Evolutionary conservation across 2,113 vertebrate genomes (phyloP).

Genomic region (Rhynchomys soricoides): DNA sequence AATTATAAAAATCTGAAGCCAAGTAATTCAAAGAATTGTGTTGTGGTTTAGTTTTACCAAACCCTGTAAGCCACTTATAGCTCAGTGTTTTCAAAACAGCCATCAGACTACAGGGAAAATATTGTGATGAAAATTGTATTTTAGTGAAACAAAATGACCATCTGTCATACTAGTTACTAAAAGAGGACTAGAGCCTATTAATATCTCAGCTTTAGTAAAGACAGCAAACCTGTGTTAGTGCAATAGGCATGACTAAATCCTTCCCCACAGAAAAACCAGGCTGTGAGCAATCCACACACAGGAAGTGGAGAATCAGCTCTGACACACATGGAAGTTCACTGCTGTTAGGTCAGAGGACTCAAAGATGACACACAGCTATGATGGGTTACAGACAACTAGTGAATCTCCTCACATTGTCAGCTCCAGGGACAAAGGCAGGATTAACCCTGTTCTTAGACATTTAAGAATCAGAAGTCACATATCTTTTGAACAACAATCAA

Average conservation of each 20-base stretch:
- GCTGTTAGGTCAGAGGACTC: constrained; percentile 66
- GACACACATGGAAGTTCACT: constrained; percentile 51
- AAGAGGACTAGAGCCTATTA: constrained; percentile 67
- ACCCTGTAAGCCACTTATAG: constrained; percentile 47
- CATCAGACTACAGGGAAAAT: constrained; percentile 52
- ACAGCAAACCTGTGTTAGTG: constrained; percentile 57
- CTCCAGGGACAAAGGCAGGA: neutral
- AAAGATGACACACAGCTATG: neutral
- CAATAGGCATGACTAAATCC: neutral
- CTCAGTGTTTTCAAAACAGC: constrained; percentile 64
- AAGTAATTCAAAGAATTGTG: neutral
- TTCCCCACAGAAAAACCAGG: constrained; percentile 9
- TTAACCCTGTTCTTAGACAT: neutral
- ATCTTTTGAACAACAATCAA: neutral
- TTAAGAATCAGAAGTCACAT: neutral
- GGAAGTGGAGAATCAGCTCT: constrained; percentile 61
- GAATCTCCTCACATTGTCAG: neutral
- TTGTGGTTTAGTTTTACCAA: constrained; percentile 59
- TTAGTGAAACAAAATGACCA: constrained; percentile 59
- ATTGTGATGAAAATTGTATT: constrained; percentile 69
- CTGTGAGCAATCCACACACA: neutral
- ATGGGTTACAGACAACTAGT: constrained; percentile 10
- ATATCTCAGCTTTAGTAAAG: constrained; percentile 73
- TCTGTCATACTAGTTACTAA: constrained; percentile 65
- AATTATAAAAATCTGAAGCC: neutral